Conservation (phyloP, 2,888 invertebrate species). For the Metacarcinus magister region DNA sequence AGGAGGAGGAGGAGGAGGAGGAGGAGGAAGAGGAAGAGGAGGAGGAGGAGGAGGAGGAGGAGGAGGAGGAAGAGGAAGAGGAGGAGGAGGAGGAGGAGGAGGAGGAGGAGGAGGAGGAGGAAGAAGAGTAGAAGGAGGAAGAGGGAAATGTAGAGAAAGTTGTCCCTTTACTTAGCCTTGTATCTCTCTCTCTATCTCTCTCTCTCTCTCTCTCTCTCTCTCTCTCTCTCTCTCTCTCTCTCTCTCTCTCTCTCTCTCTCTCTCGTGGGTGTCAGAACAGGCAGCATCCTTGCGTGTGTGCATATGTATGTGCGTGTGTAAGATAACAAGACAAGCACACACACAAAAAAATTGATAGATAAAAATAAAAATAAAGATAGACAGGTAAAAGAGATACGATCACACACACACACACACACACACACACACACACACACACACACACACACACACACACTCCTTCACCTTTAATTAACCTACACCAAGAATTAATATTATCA, state of each 20-base stretch:
- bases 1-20: background rate
- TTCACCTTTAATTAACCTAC: background rate
- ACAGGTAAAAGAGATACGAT: too few species aligned
- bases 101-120: background rate
- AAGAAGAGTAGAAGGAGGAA: too few species aligned
- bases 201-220: background rate
- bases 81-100: background rate
- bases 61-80: background rate
- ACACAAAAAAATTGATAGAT: background rate
- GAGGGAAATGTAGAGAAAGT: slow-evolving; percentile 22
- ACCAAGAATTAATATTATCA: too few species aligned
- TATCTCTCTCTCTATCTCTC: background rate
- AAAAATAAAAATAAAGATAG: too few species aligned
- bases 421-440: background rate
- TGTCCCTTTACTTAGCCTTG: background rate
- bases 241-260: too few species aligned
- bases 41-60: background rate
- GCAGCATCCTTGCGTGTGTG: background rate
- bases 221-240: too few species aligned
- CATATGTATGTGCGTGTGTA: background rate
- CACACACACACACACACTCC: background rate
- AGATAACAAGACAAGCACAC: background rate
- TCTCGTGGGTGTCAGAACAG: background rate
- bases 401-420: background rate
- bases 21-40: background rate